Conservation (phyloP, 2,113 vertebrate genomes). For the Microcebus ravelobensis region DNA sequence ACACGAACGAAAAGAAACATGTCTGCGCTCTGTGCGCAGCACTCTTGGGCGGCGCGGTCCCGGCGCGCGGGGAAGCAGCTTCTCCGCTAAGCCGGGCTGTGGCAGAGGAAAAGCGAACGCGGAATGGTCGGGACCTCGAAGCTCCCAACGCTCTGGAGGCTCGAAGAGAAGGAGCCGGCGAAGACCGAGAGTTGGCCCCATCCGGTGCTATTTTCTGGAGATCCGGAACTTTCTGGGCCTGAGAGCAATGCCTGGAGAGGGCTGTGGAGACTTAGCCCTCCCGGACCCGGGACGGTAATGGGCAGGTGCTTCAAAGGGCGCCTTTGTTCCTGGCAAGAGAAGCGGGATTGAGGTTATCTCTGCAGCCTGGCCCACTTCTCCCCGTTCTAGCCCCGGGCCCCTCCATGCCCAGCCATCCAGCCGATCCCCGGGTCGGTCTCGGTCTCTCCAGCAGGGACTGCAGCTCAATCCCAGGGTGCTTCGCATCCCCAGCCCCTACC, state of each 20-base stretch:
- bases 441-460: not conserved
- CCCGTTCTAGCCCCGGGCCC: slow-evolving; percentile 29
- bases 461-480: not conserved
- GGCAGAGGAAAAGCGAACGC: not conserved
- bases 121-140: not conserved
- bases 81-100: not conserved
- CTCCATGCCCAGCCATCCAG: not conserved
- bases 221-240: slow-evolving; percentile 57
- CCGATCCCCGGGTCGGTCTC: not conserved
- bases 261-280: not conserved
- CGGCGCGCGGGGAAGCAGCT: not conserved
- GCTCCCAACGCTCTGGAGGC: not conserved
- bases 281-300: not conserved
- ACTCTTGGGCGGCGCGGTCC: not conserved
- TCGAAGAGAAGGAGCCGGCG: not conserved
- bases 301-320: slow-evolving; percentile 64
- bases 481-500: not conserved
- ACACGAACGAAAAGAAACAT: slow-evolving; percentile 68
- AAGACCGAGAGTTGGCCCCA: not conserved
- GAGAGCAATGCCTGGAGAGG: not conserved
- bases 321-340: slow-evolving; percentile 73
- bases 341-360: slow-evolving; percentile 49
- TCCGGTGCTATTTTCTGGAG: not conserved
- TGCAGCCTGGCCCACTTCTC: not conserved
- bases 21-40: slow-evolving; percentile 7